A percentile compares a stretch with the other conserved stretches of the same genome.
phyloP scores from a whole-genome alignment of 2,888 invertebrate genomes.

The Galeopsomyia nigrocyanea region DNA sequence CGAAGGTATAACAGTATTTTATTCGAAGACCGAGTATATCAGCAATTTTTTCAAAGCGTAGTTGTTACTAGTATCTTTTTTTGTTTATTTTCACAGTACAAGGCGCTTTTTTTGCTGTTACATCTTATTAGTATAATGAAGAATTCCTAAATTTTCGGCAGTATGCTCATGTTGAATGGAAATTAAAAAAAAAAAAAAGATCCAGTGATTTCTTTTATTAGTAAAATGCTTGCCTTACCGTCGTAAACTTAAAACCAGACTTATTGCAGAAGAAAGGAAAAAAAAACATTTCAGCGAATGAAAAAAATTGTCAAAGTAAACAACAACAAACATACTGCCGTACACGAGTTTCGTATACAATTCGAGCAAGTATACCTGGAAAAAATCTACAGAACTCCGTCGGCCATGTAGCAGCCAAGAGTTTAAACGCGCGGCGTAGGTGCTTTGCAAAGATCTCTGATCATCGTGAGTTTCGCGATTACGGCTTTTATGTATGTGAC shows the following conservation, averaged over 20 bases:
- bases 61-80: constrained; percentile 25
- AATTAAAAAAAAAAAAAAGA: no score
- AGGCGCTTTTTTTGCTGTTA: constrained; percentile 35
- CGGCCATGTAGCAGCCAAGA: constrained; percentile 54
- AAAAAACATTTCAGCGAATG: no score
- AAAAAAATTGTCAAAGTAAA: no score
- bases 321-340: no score
- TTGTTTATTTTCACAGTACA: constrained; percentile 23
- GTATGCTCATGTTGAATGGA: constrained; percentile 29
- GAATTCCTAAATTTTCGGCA: constrained; percentile 20
- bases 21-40: constrained; percentile 31
- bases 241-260: no score
- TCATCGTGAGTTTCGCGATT: constrained; percentile 59
- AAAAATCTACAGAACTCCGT: no score
- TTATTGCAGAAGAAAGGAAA: no score
- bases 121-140: constrained; percentile 15
- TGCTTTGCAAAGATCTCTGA: constrained; percentile 51
- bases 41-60: constrained; percentile 41
- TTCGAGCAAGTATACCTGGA: no score
- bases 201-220: no score
- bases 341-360: no score
- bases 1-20: constrained; percentile 31
- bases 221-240: no score
- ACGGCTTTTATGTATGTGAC: constrained; percentile 67
- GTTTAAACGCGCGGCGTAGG: no score